These are phyloP conservation scores for Magallana ariakensis DNA, from an alignment of 1,140 invertebrate genomes.

Conservation along the genomic window DNA sequence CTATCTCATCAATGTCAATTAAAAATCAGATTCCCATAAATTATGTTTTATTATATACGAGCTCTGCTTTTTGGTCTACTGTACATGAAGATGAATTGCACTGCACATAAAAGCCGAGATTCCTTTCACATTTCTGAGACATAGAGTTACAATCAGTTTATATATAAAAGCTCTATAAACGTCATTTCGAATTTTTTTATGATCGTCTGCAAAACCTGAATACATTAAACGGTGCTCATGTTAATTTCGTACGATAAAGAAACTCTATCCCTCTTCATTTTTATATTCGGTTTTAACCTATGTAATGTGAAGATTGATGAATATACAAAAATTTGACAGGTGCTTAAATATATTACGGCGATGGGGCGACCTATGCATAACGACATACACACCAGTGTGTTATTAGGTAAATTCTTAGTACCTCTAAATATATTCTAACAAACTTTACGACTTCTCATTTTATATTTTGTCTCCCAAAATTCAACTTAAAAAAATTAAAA, in stretches of 20 bases:
- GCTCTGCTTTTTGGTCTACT: neutral
- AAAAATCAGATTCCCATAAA: slow-evolving; percentile 35
- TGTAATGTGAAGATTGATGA: slow-evolving; percentile 30
- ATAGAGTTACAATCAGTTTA: slow-evolving; percentile 25
- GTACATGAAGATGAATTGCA: neutral
- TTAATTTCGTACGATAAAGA: slow-evolving; percentile 22
- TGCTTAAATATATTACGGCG: slow-evolving; percentile 18
- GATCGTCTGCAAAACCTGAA: slow-evolving; percentile 37
- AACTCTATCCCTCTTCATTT: neutral
- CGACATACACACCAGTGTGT: too few species aligned
- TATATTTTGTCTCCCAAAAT: too few species aligned
- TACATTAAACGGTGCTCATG: slow-evolving; percentile 31
- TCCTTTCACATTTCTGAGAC: neutral
- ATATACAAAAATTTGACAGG: slow-evolving; percentile 27
- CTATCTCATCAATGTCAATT: slow-evolving; percentile 17
- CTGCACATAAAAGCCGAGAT: slow-evolving; percentile 16
- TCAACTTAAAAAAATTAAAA: too few species aligned
- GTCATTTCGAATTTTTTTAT: slow-evolving; percentile 20
- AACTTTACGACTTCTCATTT: too few species aligned
- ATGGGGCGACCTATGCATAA: neutral
- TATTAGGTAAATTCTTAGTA: too few species aligned
- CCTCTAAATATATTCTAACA: too few species aligned
- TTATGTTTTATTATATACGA: slow-evolving; percentile 26
- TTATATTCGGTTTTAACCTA: slow-evolving; percentile 27
- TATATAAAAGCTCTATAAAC: slow-evolving; percentile 4